These are phyloP conservation scores for Jordanella pulchra DNA, from an alignment of 2,797 vertebrate species.

Conservation along the genomic window DNA sequence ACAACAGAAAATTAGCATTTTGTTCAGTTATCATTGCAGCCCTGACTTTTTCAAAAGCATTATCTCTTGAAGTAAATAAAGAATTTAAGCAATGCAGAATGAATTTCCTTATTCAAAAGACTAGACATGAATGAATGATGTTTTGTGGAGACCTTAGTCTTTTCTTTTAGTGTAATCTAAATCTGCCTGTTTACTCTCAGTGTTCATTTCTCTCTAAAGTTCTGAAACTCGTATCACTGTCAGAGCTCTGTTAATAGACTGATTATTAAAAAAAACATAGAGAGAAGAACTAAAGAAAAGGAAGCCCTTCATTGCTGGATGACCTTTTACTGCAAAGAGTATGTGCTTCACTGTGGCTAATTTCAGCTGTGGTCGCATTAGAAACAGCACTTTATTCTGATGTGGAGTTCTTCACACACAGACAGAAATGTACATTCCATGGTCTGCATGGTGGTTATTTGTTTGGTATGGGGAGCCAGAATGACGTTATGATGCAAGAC, in stretches of 20 bases:
- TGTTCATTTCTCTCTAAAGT: constrained; percentile 34
- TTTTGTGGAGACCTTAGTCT: constrained; percentile 50
- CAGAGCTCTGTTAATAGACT: constrained; percentile 70
- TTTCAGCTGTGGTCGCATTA: constrained; percentile 67
- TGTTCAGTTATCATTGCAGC: too few species aligned
- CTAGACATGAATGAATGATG: constrained; percentile 50
- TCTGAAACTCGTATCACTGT: constrained; percentile 66
- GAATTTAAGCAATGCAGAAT: constrained; percentile 30
- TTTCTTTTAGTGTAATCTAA: constrained; percentile 68
- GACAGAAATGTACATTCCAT: constrained; percentile 60
- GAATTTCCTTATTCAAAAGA: constrained; percentile 50
- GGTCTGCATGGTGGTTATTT: constrained; percentile 62
- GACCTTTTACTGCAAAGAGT: constrained; percentile 65
- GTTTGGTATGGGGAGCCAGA: constrained; percentile 66
- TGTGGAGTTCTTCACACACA: constrained; percentile 67
- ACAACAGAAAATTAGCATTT: too few species aligned
- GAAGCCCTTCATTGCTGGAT: constrained; percentile 62
- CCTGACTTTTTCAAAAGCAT: constrained; percentile 29
- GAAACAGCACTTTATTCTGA: constrained; percentile 58
- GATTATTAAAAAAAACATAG: constrained; percentile 49
- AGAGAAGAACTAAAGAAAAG: constrained; percentile 46
- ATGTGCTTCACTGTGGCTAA: constrained; percentile 57
- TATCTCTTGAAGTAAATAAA: constrained; percentile 44
- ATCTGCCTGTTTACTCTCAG: constrained; percentile 41
- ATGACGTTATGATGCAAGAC: constrained; percentile 77